phyloP scores from a whole-genome alignment of 2,888 invertebrate genomes.

The Melinaea marsaeus region DNA sequence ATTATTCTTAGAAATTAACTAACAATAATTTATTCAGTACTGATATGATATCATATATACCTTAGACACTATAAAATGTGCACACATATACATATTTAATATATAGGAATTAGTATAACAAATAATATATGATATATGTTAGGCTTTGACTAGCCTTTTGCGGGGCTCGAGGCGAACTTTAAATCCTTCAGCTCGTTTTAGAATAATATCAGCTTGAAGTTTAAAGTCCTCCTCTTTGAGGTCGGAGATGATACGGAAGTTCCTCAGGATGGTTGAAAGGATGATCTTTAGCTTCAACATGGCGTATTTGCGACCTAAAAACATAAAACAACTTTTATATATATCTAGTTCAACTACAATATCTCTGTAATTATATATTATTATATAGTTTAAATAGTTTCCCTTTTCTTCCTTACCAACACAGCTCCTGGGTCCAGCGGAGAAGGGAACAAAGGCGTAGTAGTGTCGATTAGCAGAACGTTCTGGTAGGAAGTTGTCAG shows the following conservation, averaged over 20 bases:
- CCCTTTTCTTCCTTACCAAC: conserved; percentile 76
- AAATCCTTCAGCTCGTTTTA: conserved; percentile 87
- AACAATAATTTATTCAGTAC: conserved; percentile 57
- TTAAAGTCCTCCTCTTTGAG: conserved; percentile 82
- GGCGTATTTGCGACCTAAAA: conserved; percentile 85
- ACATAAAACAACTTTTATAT: conserved; percentile 26
- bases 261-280: conserved; percentile 85
- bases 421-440: conserved; percentile 89
- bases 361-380: neutral
- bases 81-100: conserved; percentile 38
- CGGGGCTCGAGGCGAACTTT: conserved; percentile 84
- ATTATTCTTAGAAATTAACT: conserved; percentile 42
- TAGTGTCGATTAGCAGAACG: conserved; percentile 86
- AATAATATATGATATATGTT: conserved; percentile 27
- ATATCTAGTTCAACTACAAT: conserved; percentile 11
- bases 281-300: conserved; percentile 88
- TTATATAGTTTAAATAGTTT: too few species aligned
- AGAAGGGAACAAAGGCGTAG: conserved; percentile 89
- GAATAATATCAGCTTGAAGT: conserved; percentile 86
- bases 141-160: conserved; percentile 65
- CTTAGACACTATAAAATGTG: conserved; percentile 40
- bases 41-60: conserved; percentile 48
- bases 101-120: conserved; percentile 29
- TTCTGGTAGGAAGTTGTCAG: conserved; percentile 91
- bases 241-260: conserved; percentile 83